A percentile compares a stretch with the other conserved stretches of the same genome.
Evolutionary conservation across 2,113 vertebrate species (phyloP).

Genomic region (Boleophthalmus pectinirostris): DNA sequence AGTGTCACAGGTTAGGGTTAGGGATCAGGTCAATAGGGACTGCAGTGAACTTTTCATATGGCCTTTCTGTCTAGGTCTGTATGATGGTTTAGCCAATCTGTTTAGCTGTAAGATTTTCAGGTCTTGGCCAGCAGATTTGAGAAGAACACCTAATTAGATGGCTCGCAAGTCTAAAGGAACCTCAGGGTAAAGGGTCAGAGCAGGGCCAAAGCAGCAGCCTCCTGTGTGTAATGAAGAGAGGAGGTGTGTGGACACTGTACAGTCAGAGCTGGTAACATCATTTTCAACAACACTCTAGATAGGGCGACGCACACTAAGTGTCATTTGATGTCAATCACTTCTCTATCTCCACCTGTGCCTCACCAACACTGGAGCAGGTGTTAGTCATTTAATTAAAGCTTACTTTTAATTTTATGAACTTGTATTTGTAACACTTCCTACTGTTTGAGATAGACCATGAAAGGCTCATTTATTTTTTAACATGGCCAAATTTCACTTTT

Average conservation of each 20-base stretch:
- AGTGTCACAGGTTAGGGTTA: slow-evolving; percentile 13
- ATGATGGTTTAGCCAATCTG: slow-evolving; percentile 20
- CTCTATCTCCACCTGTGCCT: background rate
- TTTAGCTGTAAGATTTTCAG: slow-evolving; percentile 30
- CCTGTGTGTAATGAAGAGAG: slow-evolving; percentile 30
- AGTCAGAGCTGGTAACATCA: slow-evolving; percentile 10
- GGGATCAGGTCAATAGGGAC: slow-evolving; percentile 22
- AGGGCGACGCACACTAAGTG: too few relatives aligned
- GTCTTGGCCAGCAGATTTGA: slow-evolving; percentile 31
- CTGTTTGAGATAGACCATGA: background rate
- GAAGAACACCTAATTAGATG: too few relatives aligned
- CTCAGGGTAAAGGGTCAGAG: slow-evolving; percentile 35
- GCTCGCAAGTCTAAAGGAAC: background rate
- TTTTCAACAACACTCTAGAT: background rate
- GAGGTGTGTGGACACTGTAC: slow-evolving; percentile 30
- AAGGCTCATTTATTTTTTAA: background rate
- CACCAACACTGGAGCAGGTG: background rate
- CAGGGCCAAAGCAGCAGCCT: slow-evolving; percentile 25
- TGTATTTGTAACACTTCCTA: background rate
- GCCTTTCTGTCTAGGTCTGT: background rate
- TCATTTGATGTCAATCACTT: background rate
- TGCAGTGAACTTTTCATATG: slow-evolving; percentile 19
- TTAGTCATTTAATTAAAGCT: background rate
- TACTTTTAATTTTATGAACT: background rate
- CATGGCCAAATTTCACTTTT: background rate